Conservation (phyloP, 1,140 invertebrate species). For the Charaxes varanes region DNA sequence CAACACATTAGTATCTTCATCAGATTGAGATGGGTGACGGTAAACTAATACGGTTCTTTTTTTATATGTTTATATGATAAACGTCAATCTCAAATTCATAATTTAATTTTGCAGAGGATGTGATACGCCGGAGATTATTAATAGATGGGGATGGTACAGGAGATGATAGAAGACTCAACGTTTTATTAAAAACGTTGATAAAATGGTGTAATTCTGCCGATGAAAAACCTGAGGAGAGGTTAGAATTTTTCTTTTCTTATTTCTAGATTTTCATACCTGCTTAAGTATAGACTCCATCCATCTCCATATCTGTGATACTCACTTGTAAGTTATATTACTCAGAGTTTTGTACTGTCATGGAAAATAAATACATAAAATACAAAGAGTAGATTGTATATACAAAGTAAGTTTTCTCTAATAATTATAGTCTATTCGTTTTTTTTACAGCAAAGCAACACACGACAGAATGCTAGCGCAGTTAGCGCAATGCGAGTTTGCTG, state of each 20-base stretch:
- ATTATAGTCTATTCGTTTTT: too few species aligned
- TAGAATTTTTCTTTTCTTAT: conserved; percentile 29
- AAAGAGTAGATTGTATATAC: too few species aligned
- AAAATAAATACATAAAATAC: too few species aligned
- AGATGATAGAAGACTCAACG: conserved; percentile 92
- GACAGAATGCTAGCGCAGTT: conserved; percentile 89
- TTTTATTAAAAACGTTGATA: conserved; percentile 89
- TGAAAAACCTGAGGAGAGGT: conserved; percentile 82
- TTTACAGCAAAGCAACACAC: conserved; percentile 77
- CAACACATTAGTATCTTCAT: too few species aligned
- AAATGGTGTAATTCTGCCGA: conserved; percentile 90
- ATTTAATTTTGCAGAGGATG: conserved; percentile 84
- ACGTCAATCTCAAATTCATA: not conserved
- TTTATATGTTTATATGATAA: too few species aligned
- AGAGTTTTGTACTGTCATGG: too few species aligned
- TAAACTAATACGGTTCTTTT: too few species aligned
- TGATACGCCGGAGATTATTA: conserved; percentile 90
- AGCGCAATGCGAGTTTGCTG: conserved; percentile 90
- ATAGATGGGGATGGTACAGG: conserved; percentile 97
- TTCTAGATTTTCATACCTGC: not conserved
- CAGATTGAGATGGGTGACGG: too few species aligned
- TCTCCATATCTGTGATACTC: too few species aligned
- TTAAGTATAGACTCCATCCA: too few species aligned
- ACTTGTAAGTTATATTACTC: too few species aligned
- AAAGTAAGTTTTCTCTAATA: conserved; percentile 3